A percentile compares a stretch with the other conserved stretches of the same genome.
These are phyloP conservation scores for Nymphalis polychloros DNA, from an alignment of 2,888 invertebrate genomes.

Conservation along the genomic window DNA sequence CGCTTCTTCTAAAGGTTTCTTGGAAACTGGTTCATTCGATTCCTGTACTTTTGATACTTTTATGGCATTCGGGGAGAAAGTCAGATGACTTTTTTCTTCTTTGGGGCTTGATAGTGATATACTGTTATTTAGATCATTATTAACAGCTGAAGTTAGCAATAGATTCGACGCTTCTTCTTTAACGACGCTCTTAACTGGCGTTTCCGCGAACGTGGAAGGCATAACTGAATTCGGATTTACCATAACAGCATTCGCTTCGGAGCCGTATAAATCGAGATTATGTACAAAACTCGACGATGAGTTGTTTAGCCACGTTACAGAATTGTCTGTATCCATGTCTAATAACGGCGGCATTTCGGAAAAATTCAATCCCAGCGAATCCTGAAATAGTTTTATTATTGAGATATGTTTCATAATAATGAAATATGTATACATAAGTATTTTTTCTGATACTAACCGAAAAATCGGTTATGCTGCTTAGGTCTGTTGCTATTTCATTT, in stretches of 20 bases:
- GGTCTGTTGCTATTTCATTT: conserved; percentile 90
- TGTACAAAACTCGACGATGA: conserved; percentile 84
- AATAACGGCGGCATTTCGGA: conserved; percentile 83
- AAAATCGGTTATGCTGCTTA: conserved; percentile 87
- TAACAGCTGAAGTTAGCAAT: conserved; percentile 70
- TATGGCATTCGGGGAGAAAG: conserved; percentile 86
- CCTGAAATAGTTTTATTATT: conserved; percentile 59
- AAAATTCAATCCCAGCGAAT: conserved; percentile 83
- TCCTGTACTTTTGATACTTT: conserved; percentile 82
- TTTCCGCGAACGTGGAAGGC: conserved; percentile 86
- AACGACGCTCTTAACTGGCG: conserved; percentile 71
- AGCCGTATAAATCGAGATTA: conserved; percentile 85
- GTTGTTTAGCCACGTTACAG: conserved; percentile 83
- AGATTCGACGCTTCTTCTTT: conserved; percentile 77
- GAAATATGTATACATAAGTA: neutral
- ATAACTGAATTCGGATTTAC: conserved; percentile 96
- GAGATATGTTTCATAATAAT: neutral
- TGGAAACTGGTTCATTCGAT: conserved; percentile 55
- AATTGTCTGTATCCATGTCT: conserved; percentile 85
- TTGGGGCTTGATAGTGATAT: conserved; percentile 83
- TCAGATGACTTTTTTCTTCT: conserved; percentile 86
- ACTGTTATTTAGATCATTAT: conserved; percentile 57
- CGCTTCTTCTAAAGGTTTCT: conserved; percentile 70
- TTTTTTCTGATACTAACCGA: conserved; percentile 64
- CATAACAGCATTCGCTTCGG: conserved; percentile 89